Percentiles rank a stretch among this genome's conserved stretches.
These are phyloP conservation scores for Drosophila macrospina DNA, from an alignment of 2,888 invertebrate species.

Conservation along the genomic window DNA sequence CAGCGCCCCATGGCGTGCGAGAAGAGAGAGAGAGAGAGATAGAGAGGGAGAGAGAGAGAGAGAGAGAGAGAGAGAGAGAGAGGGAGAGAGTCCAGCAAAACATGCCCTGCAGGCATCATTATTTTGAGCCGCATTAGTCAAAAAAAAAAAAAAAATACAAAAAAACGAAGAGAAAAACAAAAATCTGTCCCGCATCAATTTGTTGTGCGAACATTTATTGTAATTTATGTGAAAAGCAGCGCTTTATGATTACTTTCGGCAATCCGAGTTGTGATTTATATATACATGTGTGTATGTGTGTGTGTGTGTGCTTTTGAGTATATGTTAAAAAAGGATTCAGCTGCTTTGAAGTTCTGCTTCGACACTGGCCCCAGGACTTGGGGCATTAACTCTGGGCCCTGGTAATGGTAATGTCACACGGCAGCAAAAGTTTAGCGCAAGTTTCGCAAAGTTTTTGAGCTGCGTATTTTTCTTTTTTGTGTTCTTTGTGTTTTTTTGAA, in stretches of 20 bases:
- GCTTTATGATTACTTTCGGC: slow-evolving; percentile 66
- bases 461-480: slow-evolving; percentile 8
- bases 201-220: slow-evolving; percentile 66
- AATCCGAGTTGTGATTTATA: slow-evolving; percentile 63
- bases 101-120: slow-evolving; percentile 39
- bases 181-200: slow-evolving; percentile 48
- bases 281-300: slow-evolving; percentile 22
- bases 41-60: too few relatives aligned
- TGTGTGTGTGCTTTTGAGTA: slow-evolving; percentile 7
- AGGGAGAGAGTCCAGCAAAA: neutral
- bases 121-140: slow-evolving; percentile 49
- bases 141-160: slow-evolving; percentile 7
- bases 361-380: slow-evolving; percentile 19
- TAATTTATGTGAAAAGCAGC: slow-evolving; percentile 66
- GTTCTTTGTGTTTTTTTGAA: slow-evolving; percentile 12
- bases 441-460: slow-evolving; percentile 52
- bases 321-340: slow-evolving; percentile 41
- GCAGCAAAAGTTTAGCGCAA: slow-evolving; percentile 54
- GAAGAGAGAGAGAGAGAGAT: neutral
- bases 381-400: slow-evolving; percentile 45
- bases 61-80: slow-evolving; percentile 18
- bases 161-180: slow-evolving; percentile 5
- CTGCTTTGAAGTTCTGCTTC: slow-evolving; percentile 29
- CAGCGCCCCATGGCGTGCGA: slow-evolving; percentile 32
- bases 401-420: slow-evolving; percentile 72